Evolutionary conservation across 1,140 invertebrate genomes (phyloP).

Genomic region (Tribolium madens): DNA sequence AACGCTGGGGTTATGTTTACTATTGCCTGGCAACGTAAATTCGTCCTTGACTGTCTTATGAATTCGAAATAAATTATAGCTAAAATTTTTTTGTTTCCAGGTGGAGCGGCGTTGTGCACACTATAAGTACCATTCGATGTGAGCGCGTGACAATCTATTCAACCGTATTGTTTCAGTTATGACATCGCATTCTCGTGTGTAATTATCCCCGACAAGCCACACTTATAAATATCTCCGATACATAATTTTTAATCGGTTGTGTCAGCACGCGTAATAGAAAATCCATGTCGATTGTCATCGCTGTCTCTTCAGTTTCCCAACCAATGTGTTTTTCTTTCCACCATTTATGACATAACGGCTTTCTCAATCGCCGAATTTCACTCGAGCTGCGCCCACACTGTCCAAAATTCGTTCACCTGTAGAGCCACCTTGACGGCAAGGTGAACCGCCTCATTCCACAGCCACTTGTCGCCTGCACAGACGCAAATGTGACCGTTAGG

Average conservation of each 20-base stretch:
- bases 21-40: too few species aligned
- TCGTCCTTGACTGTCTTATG: too few species aligned
- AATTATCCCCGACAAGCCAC: slow-evolving; percentile 3
- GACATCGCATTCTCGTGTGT: slow-evolving; percentile 8
- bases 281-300: background rate
- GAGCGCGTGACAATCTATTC: slow-evolving; percentile 18
- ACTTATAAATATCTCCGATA: background rate
- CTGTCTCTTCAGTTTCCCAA: background rate
- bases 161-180: slow-evolving; percentile 10
- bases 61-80: too few species aligned
- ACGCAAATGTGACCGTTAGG: slow-evolving; percentile 9
- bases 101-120: background rate
- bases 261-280: slow-evolving; percentile 11
- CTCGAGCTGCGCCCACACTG: background rate
- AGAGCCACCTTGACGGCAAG: slow-evolving; percentile 35
- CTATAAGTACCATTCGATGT: slow-evolving; percentile 15
- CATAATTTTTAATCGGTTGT: slow-evolving; percentile 13
- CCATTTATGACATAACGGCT: slow-evolving; percentile 1
- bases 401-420: slow-evolving; percentile 26
- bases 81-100: background rate
- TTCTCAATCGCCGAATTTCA: slow-evolving; percentile 18
- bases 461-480: slow-evolving; percentile 26
- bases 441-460: slow-evolving; percentile 41
- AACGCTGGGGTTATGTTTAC: too few species aligned
- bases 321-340: background rate